These are phyloP conservation scores for Microchrysa polita DNA, from an alignment of 2,888 invertebrate genomes.

Conservation along the genomic window DNA sequence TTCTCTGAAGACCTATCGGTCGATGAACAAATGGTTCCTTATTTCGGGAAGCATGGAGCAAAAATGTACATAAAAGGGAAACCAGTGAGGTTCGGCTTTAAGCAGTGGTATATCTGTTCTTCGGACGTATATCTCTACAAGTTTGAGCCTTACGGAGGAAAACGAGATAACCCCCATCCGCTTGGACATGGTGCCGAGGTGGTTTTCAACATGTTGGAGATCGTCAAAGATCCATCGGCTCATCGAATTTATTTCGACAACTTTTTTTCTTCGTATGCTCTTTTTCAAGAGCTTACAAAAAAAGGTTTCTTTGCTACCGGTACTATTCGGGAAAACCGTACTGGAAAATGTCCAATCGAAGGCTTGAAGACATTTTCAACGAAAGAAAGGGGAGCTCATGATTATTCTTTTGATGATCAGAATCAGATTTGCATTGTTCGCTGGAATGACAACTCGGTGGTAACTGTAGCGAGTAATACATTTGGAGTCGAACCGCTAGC, in stretches of 20 bases:
- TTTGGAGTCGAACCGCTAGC: background rate
- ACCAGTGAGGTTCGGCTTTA: background rate
- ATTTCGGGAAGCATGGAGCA: too few species aligned
- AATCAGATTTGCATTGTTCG: background rate
- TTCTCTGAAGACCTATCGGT: too few species aligned
- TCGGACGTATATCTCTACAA: background rate
- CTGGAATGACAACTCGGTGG: background rate
- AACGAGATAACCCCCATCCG: background rate
- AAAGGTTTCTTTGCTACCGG: conserved; percentile 1
- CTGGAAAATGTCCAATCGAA: background rate
- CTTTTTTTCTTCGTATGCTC: background rate
- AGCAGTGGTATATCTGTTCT: background rate
- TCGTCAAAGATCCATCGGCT: background rate
- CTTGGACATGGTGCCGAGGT: background rate
- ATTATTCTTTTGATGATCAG: background rate
- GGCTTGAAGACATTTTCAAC: background rate
- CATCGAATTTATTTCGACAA: background rate
- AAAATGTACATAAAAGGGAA: too few species aligned
- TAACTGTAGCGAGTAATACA: background rate
- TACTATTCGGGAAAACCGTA: background rate
- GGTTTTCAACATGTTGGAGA: background rate
- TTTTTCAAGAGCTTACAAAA: background rate
- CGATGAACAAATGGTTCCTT: too few species aligned
- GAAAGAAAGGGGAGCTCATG: background rate
- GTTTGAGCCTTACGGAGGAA: background rate